Conservation (phyloP, 2,113 vertebrate genomes). For the Columba janthina region DNA sequence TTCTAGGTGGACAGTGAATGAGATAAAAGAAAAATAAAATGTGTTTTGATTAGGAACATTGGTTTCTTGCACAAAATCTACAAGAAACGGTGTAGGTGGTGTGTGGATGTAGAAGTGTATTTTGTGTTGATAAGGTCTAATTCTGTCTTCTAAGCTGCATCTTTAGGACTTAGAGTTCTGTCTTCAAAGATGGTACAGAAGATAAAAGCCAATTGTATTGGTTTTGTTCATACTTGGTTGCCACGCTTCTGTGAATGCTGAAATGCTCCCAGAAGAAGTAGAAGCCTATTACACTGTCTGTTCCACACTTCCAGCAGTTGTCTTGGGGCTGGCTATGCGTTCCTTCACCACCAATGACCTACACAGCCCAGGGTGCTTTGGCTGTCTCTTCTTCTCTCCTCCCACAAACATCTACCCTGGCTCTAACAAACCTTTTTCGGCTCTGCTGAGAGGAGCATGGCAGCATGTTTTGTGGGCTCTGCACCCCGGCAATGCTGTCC, state of each 20-base stretch:
- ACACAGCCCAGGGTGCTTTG: not conserved
- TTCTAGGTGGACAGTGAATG: not conserved
- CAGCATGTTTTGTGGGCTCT: not conserved
- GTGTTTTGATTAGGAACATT: not conserved
- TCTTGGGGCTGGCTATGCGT: not conserved
- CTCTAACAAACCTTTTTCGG: not conserved
- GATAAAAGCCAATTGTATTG: not conserved
- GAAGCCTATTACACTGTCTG: not conserved
- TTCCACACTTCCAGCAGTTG: not conserved
- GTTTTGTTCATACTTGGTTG: not conserved
- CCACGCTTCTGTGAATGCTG: fast-evolving
- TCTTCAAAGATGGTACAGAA: not conserved
- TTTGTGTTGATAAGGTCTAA: not conserved
- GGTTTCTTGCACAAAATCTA: not conserved
- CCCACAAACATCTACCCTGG: not conserved
- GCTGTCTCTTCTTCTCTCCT: not conserved
- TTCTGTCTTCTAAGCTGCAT: not conserved
- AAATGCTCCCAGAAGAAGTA: not conserved
- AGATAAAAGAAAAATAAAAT: not conserved
- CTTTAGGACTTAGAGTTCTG: not conserved
- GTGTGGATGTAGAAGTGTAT: not conserved
- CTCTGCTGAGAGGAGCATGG: not conserved
- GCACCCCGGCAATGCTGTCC: not conserved
- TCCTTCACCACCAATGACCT: not conserved
- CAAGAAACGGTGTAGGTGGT: not conserved